Conservation (phyloP, 1,140 invertebrate genomes). For the Spodoptera frugiperda region DNA sequence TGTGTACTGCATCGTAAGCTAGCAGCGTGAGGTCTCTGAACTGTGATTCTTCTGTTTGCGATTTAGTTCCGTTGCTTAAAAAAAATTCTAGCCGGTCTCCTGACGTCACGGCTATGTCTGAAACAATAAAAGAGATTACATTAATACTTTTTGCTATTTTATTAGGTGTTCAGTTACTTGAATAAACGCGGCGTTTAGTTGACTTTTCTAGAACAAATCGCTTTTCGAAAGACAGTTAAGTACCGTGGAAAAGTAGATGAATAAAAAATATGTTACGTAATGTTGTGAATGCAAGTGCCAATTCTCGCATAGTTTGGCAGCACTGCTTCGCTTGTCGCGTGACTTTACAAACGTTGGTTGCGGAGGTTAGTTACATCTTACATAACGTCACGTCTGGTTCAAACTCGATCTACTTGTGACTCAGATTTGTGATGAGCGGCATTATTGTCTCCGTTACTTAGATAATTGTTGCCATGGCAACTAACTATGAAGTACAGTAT, state of each 20-base stretch:
- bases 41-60: conserved; percentile 81
- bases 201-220: background rate
- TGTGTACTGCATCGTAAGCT: conserved; percentile 88
- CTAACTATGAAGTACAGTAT: background rate
- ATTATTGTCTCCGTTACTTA: background rate
- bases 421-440: conserved; percentile 13
- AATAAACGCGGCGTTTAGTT: background rate
- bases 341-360: conserved; percentile 55
- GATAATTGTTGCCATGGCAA: background rate
- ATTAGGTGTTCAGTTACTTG: background rate
- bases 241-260: conserved; percentile 26
- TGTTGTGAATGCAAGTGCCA: conserved; percentile 46
- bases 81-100: conserved; percentile 89
- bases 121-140: conserved; percentile 73
- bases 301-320: conserved; percentile 61
- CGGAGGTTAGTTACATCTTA: conserved; percentile 57
- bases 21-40: conserved; percentile 87
- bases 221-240: background rate
- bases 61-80: conserved; percentile 84
- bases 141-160: background rate
- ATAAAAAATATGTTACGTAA: conserved; percentile 36
- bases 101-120: conserved; percentile 90
- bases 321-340: conserved; percentile 52
- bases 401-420: background rate
- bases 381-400: conserved; percentile 50